Evolutionary conservation across 2,797 vertebrate species (phyloP).

Genomic region (Cryptoprocta ferox): DNA sequence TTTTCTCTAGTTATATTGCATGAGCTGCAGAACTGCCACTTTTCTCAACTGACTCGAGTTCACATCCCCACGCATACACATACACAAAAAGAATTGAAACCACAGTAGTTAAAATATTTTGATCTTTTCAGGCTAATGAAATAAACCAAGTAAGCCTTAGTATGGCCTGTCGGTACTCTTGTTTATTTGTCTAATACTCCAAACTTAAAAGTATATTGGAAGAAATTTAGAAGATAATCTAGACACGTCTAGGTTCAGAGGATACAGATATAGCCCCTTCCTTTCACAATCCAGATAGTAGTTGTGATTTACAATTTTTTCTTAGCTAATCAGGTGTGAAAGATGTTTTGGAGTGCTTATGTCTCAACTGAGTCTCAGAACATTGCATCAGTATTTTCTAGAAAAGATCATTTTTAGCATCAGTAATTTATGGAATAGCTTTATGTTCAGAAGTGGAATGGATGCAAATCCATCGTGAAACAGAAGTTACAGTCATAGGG

Average conservation of each 20-base stretch:
- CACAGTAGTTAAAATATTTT: slow-evolving; percentile 17
- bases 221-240: slow-evolving; percentile 1
- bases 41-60: not conserved
- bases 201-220: slow-evolving; percentile 47
- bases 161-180: not conserved
- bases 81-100: not conserved
- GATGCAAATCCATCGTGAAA: not conserved
- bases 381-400: slow-evolving; percentile 21
- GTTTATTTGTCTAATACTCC: slow-evolving; percentile 26
- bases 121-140: slow-evolving; percentile 20
- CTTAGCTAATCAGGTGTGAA: slow-evolving; percentile 9
- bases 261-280: not conserved
- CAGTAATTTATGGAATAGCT: slow-evolving; percentile 31
- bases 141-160: slow-evolving; percentile 48
- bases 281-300: not conserved
- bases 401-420: slow-evolving; percentile 46
- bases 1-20: slow-evolving; percentile 50
- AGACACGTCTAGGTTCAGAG: not conserved
- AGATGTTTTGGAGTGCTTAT: not conserved
- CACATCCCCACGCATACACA: not conserved
- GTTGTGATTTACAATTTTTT: slow-evolving; percentile 22
- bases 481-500: not conserved
- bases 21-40: not conserved
- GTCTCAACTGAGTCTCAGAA: slow-evolving; percentile 11
- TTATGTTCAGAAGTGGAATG: slow-evolving; percentile 42